Evolutionary conservation across 2,888 invertebrate genomes (phyloP).

Genomic region (Rhyacophila evoluta): DNA sequence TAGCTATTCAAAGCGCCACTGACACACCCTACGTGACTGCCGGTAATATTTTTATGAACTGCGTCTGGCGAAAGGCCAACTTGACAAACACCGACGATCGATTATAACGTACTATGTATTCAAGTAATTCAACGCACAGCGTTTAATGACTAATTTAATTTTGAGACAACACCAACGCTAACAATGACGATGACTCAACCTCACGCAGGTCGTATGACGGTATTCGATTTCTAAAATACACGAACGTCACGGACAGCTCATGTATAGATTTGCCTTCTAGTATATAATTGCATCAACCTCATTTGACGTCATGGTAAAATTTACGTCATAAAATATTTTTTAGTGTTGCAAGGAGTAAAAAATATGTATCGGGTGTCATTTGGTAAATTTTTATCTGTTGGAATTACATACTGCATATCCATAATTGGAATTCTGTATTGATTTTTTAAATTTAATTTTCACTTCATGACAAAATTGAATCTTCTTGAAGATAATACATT

Average conservation of each 20-base stretch:
- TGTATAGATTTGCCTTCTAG: background rate
- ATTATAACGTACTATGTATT: too few relatives aligned
- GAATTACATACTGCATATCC: too few relatives aligned
- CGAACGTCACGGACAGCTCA: background rate
- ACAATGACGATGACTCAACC: background rate
- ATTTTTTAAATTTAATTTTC: too few relatives aligned
- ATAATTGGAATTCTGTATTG: too few relatives aligned
- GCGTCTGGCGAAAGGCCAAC: background rate
- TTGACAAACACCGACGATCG: background rate
- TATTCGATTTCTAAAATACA: background rate
- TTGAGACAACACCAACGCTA: background rate
- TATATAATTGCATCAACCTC: background rate
- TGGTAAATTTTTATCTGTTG: too few relatives aligned
- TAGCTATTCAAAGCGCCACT: background rate
- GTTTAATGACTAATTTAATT: background rate
- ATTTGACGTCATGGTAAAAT: background rate
- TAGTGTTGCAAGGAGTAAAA: background rate
- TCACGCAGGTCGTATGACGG: background rate
- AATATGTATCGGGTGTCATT: too few relatives aligned
- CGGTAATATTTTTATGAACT: background rate
- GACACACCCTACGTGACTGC: background rate
- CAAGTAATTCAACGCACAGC: too few relatives aligned
- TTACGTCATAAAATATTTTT: background rate
- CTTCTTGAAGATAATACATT: too few relatives aligned
- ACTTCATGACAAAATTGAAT: too few relatives aligned